Evolutionary conservation across 2,888 invertebrate genomes (phyloP).

Genomic region (Pyrrhia umbra): DNA sequence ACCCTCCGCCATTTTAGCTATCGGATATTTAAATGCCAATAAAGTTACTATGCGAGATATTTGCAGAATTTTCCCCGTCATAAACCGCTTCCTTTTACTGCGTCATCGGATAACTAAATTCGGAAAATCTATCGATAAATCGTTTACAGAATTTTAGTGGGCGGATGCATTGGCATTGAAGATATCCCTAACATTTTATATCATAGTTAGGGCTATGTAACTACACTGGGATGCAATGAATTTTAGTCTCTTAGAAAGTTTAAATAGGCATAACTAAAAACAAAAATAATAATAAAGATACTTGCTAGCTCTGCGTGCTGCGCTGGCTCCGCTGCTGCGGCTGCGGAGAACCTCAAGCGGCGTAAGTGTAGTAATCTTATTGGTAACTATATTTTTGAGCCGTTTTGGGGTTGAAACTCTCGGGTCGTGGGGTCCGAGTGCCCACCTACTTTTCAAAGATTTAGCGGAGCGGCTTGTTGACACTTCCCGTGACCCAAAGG

Average conservation of each 20-base stretch:
- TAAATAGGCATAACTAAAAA: too few relatives aligned
- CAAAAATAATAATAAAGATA: too few relatives aligned
- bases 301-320: too few relatives aligned
- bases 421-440: too few relatives aligned
- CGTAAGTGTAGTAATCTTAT: too few relatives aligned
- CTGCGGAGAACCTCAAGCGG: too few relatives aligned
- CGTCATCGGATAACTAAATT: conserved; percentile 21
- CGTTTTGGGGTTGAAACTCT: too few relatives aligned
- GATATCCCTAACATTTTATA: conserved; percentile 8
- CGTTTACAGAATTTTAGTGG: conserved; percentile 13
- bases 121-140: conserved; percentile 30
- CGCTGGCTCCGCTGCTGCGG: too few relatives aligned
- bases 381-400: too few relatives aligned
- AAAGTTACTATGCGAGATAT: conserved; percentile 8
- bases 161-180: conserved; percentile 32
- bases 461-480: too few relatives aligned
- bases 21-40: not conserved
- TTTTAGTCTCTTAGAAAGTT: not conserved
- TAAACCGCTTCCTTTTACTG: conserved; percentile 34
- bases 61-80: conserved; percentile 7
- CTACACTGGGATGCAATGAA: not conserved
- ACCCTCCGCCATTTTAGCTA: not conserved
- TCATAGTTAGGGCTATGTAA: not conserved
- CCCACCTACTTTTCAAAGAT: too few relatives aligned
- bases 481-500: too few relatives aligned